Base-by-base conservation (phyloP, 2,888 invertebrate genomes). In the Rotaria magnacalcarata region DNA sequence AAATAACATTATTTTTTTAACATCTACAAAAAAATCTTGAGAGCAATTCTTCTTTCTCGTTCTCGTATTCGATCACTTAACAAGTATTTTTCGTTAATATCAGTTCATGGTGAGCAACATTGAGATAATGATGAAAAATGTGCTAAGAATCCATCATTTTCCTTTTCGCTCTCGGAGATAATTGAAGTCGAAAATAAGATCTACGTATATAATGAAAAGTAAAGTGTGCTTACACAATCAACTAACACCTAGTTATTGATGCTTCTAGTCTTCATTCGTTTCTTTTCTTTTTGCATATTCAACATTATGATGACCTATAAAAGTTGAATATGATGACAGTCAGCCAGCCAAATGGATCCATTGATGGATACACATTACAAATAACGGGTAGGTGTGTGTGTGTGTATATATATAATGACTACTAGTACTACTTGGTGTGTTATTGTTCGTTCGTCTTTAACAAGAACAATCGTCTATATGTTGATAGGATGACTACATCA, bases 201-300 rank as follows among this genome's bases (percentile, higher is more conserved):
- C 34, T 34, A 67, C 14, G 34, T 14, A 27, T 34, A 27, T 67
- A 67, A 67, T 67, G 67, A 27, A 67, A 27, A 67, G 67, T 34
- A 67, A 67, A 67, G 67, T 67, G 67, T 67, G 67, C 67, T 67
- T 67, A 34, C 67, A 67, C 67, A 67, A 67, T 67, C 67, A 67
- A 67, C 67, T 67, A 67, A 67, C 67, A 67, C 67, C 67, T 67
- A 67, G 67, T 67, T 67, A 67, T 67, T 67, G 67, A 67, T 67
- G 67, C 67, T 67, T 67, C 27, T 67, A 67, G 67, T 67, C 34
- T 67, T 67, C 27, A 16, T 67, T 67, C 27, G 27, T 52, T 52
- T 8, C 52, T 52, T 27, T 60, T 67, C 27, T 27, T 27, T 67
- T 34, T 34, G 14, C 67, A 34, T 67, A 67, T 34, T 67, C 67